Conservation (phyloP, 1,140 invertebrate genomes). For the Nephotettix cincticeps region DNA sequence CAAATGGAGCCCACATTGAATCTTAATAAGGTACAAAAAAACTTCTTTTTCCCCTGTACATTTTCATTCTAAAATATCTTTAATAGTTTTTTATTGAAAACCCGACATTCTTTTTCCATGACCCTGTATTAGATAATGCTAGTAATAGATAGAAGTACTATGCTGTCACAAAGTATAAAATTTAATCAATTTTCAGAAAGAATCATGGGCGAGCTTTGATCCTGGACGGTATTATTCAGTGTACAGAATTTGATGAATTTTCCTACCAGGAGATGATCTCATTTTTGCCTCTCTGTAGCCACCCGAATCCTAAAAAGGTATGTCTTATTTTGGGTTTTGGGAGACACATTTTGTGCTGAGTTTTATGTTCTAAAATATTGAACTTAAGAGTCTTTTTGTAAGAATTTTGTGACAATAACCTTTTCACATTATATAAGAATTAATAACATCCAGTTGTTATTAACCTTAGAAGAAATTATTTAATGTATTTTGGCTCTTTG, state of each 20-base stretch:
- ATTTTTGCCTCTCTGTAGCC: slow-evolving; percentile 88
- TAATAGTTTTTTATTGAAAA: no score
- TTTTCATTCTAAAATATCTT: no score
- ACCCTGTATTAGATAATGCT: no score
- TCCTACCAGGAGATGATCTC: slow-evolving; percentile 99
- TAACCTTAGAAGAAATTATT: not conserved
- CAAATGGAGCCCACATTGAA: no score
- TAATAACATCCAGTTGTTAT: not conserved
- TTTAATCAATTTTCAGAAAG: slow-evolving; percentile 71
- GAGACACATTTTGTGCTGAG: no score
- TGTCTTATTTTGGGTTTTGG: slow-evolving; percentile 32
- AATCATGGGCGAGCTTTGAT: slow-evolving; percentile 86
- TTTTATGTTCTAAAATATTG: no score
- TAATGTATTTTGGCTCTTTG: not conserved
- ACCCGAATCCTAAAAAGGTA: slow-evolving; percentile 89
- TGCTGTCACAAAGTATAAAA: no score
- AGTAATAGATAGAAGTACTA: no score
- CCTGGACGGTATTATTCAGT: slow-evolving; percentile 96
- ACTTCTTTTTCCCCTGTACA: no score
- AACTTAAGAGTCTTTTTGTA: not conserved
- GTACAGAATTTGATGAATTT: slow-evolving; percentile 95
- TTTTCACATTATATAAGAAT: not conserved
- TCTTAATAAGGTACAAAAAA: no score
- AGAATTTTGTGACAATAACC: not conserved
- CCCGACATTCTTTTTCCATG: no score